phyloP scores from a whole-genome alignment of 2,888 invertebrate species.

The Acanthococcus lagerstroemiae region DNA sequence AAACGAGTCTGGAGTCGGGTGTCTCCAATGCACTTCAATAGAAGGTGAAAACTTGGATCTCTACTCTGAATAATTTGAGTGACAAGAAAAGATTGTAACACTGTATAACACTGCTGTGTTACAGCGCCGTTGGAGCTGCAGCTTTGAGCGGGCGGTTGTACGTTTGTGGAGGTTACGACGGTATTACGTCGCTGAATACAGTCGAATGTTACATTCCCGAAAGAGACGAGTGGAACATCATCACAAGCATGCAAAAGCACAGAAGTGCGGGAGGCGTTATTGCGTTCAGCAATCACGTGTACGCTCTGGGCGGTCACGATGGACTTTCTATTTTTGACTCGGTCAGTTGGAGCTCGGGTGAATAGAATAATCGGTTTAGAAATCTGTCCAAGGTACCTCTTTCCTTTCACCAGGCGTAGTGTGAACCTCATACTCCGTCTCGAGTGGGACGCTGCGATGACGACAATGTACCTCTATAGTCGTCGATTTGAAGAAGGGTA shows the following conservation, averaged over 20 bases:
- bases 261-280: conserved; percentile 63
- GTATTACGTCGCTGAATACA: conserved; percentile 67
- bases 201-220: conserved; percentile 71
- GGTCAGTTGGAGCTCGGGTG: conserved; percentile 42
- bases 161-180: conserved; percentile 77
- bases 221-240: conserved; percentile 60
- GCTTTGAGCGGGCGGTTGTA: conserved; percentile 68
- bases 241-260: conserved; percentile 61
- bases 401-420: too few relatives aligned
- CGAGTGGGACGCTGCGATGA: too few relatives aligned
- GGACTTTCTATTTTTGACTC: conserved; percentile 79
- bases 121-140: conserved; percentile 68
- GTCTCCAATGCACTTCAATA: conserved; percentile 66
- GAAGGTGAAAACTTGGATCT: conserved; percentile 58
- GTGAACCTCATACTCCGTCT: too few relatives aligned
- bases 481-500: too few relatives aligned
- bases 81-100: background rate
- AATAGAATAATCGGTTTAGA: too few relatives aligned
- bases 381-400: too few relatives aligned
- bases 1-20: conserved; percentile 65
- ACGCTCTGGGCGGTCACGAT: conserved; percentile 78
- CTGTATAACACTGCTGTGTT: conserved; percentile 31
- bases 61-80: background rate
- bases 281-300: conserved; percentile 60
- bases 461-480: too few relatives aligned